These are phyloP conservation scores for Pogoniulus pusillus DNA, from an alignment of 2,797 vertebrate genomes.

Conservation along the genomic window DNA sequence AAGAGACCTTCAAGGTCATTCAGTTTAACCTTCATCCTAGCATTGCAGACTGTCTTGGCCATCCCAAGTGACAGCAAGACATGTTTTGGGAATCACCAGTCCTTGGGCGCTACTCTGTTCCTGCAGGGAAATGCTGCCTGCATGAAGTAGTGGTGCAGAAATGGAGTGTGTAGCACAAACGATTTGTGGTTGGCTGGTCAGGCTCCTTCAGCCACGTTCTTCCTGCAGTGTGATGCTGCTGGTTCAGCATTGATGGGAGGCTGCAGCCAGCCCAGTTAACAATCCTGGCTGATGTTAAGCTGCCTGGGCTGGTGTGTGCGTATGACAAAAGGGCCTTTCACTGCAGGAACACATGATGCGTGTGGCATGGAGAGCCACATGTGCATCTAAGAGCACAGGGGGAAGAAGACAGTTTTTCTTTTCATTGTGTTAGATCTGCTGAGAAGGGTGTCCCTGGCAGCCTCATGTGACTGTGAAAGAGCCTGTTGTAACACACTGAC, in stretches of 20 bases:
- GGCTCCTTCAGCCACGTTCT: neutral
- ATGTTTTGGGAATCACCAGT: neutral
- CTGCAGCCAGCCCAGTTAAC: slow-evolving; percentile 47
- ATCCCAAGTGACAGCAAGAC: neutral
- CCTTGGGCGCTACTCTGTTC: neutral
- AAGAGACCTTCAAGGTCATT: no score
- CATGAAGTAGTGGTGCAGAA: neutral
- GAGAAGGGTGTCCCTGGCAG: slow-evolving; percentile 61
- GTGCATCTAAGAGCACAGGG: slow-evolving; percentile 67
- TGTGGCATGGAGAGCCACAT: slow-evolving; percentile 72
- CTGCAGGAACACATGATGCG: slow-evolving; percentile 70
- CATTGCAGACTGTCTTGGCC: neutral
- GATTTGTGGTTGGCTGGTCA: neutral
- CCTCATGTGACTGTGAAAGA: slow-evolving; percentile 61
- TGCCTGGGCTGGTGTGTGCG: slow-evolving; percentile 28
- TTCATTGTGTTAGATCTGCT: slow-evolving; percentile 58
- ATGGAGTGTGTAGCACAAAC: neutral
- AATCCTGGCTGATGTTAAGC: slow-evolving; percentile 62
- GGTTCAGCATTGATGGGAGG: slow-evolving; percentile 16
- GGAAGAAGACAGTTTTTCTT: slow-evolving; percentile 68
- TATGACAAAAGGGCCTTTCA: slow-evolving; percentile 66
- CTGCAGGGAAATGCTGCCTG: neutral
- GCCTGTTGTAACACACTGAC: slow-evolving; percentile 54
- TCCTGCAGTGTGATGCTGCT: neutral
- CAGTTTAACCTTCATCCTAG: no score